Conservation (phyloP, 2,888 invertebrate genomes). For the Colostygia pectinataria region DNA sequence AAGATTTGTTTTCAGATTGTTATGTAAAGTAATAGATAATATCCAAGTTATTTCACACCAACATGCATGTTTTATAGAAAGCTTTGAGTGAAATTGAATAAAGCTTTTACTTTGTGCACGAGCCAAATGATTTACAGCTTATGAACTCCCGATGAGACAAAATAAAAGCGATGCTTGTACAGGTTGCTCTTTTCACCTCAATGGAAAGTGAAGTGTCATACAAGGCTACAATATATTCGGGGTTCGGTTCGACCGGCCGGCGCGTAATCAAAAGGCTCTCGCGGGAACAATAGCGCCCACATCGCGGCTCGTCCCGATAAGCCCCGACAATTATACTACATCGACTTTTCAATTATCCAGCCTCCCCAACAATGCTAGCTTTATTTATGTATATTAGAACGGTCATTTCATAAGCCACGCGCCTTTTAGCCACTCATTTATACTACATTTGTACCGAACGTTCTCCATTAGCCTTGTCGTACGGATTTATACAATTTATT, state of each 20-base stretch:
- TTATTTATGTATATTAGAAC: conserved; percentile 80
- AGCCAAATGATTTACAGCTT: conserved; percentile 27
- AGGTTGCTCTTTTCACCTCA: conserved; percentile 69
- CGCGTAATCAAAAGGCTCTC: conserved; percentile 81
- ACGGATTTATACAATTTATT: conserved; percentile 39
- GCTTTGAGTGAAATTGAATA: neutral
- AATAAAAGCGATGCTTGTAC: conserved; percentile 44
- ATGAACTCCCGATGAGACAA: conserved; percentile 36
- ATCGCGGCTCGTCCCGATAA: conserved; percentile 78
- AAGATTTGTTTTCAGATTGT: conserved; percentile 1
- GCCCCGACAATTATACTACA: conserved; percentile 82
- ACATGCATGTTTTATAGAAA: too few relatives aligned
- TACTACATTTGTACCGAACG: conserved; percentile 44
- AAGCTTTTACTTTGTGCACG: conserved; percentile 5
- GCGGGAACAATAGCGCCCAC: conserved; percentile 81
- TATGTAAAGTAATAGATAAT: neutral
- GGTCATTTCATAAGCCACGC: conserved; percentile 71
- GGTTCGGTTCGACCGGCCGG: conserved; percentile 63
- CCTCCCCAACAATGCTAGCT: conserved; percentile 76
- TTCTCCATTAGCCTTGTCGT: conserved; percentile 49
- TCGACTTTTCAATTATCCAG: conserved; percentile 83
- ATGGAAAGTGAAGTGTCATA: conserved; percentile 77
- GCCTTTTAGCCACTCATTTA: conserved; percentile 58
- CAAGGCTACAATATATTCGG: conserved; percentile 78
- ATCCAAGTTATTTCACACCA: too few relatives aligned